Evolutionary conservation across 1,140 invertebrate species (phyloP).

Genomic region (Drosophila busckii): DNA sequence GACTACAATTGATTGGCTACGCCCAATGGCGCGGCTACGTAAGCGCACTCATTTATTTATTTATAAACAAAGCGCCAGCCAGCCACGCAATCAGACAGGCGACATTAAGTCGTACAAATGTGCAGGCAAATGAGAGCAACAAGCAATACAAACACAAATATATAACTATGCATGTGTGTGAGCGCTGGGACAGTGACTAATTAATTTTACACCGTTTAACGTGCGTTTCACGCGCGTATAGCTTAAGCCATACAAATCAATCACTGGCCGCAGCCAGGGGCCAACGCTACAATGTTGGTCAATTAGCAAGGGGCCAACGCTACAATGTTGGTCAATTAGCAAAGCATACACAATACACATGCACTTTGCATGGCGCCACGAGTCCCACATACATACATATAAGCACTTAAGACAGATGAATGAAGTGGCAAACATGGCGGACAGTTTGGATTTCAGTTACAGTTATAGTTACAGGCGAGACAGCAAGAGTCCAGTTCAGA

Average conservation of each 20-base stretch:
- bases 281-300: not conserved
- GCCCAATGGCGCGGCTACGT: constrained; percentile 15
- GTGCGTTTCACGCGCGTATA: constrained; percentile 51
- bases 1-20: constrained; percentile 36
- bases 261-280: constrained; percentile 17
- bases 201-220: constrained; percentile 75
- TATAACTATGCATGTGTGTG: constrained; percentile 9
- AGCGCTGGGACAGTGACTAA: constrained; percentile 46
- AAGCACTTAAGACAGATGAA: constrained; percentile 73
- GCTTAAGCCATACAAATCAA: constrained; percentile 69
- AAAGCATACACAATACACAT: constrained; percentile 63
- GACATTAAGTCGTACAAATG: constrained; percentile 33
- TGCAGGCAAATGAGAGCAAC: constrained; percentile 20
- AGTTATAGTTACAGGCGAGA: too few species aligned
- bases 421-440: constrained; percentile 69
- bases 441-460: constrained; percentile 46
- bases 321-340: constrained; percentile 45
- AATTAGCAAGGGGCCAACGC: not conserved
- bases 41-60: constrained; percentile 56
- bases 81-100: constrained; percentile 30
- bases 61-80: constrained; percentile 49
- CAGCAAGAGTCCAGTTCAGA: constrained; percentile 18
- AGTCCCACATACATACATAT: constrained; percentile 15
- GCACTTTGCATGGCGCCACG: constrained; percentile 63
- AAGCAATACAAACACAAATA: constrained; percentile 4